These are phyloP conservation scores for Marcusenius ussheri DNA, from an alignment of 2,113 vertebrate species.

Conservation along the genomic window DNA sequence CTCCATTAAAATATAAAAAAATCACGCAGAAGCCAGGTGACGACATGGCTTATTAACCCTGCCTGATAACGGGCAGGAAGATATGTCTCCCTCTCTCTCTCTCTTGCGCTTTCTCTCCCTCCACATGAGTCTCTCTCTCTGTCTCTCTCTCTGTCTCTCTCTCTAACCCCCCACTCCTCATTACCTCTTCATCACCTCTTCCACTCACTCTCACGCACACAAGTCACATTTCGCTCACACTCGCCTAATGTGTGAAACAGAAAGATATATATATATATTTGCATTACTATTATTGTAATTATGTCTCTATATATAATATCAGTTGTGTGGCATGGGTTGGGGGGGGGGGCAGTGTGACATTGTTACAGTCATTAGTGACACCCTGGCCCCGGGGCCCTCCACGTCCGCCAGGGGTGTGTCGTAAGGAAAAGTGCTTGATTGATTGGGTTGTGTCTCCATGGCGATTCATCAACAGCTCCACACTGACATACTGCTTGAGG, in stretches of 20 bases:
- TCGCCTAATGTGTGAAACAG: neutral
- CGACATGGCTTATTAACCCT: slow-evolving; percentile 46
- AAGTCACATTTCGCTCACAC: neutral
- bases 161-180: neutral
- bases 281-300: neutral
- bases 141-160: slow-evolving; percentile 4
- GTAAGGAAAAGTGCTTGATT: neutral
- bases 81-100: slow-evolving; percentile 32
- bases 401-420: neutral
- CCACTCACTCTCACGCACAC: neutral
- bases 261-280: neutral
- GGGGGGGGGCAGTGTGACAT: neutral
- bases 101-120: neutral
- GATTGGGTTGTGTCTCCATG: neutral
- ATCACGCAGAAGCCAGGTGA: slow-evolving; percentile 53
- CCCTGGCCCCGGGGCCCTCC: neutral
- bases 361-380: neutral
- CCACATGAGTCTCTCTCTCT: slow-evolving; percentile 20
- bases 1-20: slow-evolving; percentile 52
- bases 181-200: neutral
- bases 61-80: slow-evolving; percentile 52
- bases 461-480: neutral
- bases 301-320: neutral
- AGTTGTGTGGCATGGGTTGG: neutral
- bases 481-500: neutral